Conservation (phyloP, 2,888 invertebrate species). For the Drosophila sordidapex region DNA sequence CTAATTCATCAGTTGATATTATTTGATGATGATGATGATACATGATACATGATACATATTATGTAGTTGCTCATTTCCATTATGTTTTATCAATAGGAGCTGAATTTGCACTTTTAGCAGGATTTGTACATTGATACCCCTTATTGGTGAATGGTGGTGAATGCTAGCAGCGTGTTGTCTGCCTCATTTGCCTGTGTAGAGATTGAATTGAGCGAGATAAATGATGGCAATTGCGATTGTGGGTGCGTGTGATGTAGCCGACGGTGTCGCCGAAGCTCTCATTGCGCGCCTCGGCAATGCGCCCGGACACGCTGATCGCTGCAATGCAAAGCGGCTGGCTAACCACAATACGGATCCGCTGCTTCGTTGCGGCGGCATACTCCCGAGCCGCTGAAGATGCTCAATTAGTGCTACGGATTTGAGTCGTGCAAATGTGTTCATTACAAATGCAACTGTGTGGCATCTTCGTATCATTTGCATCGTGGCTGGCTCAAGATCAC, state of each 20-base stretch:
- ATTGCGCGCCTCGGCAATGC: slow-evolving; percentile 91
- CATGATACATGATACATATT: too few species aligned
- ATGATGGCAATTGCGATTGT: background rate
- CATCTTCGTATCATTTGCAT: slow-evolving; percentile 33
- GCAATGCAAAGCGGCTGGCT: slow-evolving; percentile 97
- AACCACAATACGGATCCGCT: slow-evolving; percentile 93
- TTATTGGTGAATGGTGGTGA: slow-evolving; percentile 68
- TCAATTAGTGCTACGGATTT: slow-evolving; percentile 48
- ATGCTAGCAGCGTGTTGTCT: slow-evolving; percentile 75
- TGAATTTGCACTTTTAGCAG: too few species aligned
- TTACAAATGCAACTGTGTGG: slow-evolving; percentile 71
- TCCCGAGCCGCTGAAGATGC: slow-evolving; percentile 88
- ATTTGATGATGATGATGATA: too few species aligned
- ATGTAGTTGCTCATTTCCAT: too few species aligned
- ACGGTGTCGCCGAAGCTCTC: slow-evolving; percentile 89
- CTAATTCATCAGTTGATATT: too few species aligned
- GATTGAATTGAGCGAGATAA: background rate
- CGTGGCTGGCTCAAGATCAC: background rate
- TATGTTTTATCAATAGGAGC: too few species aligned
- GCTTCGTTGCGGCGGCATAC: slow-evolving; percentile 88
- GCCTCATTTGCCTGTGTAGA: slow-evolving; percentile 69
- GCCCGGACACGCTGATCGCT: slow-evolving; percentile 94
- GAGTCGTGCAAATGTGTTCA: slow-evolving; percentile 54
- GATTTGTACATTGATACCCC: too few species aligned
- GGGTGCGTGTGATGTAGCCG: slow-evolving; percentile 94